Evolutionary conservation across 2,113 vertebrate genomes (phyloP).

Genomic region (Peromyscus californicus): DNA sequence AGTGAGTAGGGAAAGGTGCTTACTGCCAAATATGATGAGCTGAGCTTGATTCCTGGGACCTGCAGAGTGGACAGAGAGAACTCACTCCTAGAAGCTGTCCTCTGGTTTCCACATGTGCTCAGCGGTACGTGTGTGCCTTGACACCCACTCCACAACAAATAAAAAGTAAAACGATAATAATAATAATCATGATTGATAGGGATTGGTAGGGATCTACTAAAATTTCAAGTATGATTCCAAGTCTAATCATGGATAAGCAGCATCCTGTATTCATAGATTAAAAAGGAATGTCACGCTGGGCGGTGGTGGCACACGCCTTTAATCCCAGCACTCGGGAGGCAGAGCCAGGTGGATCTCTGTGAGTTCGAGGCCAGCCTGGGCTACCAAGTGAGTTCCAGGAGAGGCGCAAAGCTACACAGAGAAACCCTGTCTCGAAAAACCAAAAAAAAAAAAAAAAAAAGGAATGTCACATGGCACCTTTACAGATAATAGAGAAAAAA

Average conservation of each 20-base stretch:
- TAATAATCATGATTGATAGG: neutral
- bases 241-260: conserved; percentile 25
- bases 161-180: no score
- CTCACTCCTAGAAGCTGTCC: neutral
- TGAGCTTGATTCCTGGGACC: neutral
- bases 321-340: no score
- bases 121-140: neutral
- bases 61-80: neutral
- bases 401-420: no score
- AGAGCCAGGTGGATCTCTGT: no score
- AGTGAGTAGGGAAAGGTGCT: neutral
- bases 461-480: neutral
- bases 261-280: neutral
- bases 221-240: conserved; percentile 39
- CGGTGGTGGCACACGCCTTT: no score
- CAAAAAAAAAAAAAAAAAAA: no score
- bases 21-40: no score
- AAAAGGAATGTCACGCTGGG: conserved; percentile 5
- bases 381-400: no score
- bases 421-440: no score
- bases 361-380: no score
- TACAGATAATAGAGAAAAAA: neutral
- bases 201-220: neutral
- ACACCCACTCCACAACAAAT: neutral
- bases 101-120: neutral